Evolutionary conservation across 2,888 invertebrate species (phyloP).

Genomic region (Hirtodrosophila confusa): DNA sequence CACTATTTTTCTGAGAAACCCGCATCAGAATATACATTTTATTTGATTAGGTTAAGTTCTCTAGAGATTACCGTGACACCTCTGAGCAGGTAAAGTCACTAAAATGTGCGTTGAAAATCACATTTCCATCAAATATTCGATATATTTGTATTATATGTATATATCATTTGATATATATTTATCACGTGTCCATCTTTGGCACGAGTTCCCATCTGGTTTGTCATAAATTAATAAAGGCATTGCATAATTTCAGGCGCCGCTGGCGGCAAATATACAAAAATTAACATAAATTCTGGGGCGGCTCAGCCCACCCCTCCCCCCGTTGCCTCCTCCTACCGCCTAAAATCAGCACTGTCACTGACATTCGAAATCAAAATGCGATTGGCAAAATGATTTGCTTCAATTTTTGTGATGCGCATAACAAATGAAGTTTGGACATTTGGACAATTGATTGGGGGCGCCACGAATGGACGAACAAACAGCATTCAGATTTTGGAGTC

Average conservation of each 20-base stretch:
- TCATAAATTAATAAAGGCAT: conserved; percentile 76
- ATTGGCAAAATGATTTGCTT: conserved; percentile 80
- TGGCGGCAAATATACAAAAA: conserved; percentile 75
- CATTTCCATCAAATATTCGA: too few species aligned
- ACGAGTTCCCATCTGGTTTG: conserved; percentile 53
- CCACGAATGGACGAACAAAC: conserved; percentile 54
- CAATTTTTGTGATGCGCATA: conserved; percentile 80
- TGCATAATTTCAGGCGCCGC: conserved; percentile 74
- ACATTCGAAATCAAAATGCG: conserved; percentile 79
- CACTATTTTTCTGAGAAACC: too few species aligned
- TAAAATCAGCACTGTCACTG: conserved; percentile 71
- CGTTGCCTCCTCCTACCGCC: not conserved
- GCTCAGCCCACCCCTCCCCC: not conserved
- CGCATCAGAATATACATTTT: too few species aligned
- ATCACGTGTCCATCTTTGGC: conserved; percentile 45
- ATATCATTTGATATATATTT: not conserved
- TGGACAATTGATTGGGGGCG: conserved; percentile 78
- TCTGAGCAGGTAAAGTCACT: too few species aligned
- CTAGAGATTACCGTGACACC: too few species aligned
- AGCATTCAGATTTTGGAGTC: conserved; percentile 54
- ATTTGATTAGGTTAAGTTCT: too few species aligned
- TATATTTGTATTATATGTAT: too few species aligned
- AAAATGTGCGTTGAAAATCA: too few species aligned
- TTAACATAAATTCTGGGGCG: conserved; percentile 71
- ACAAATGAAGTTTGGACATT: conserved; percentile 78